Conservation (phyloP, 2,797 vertebrate genomes). For the Apogon talboti region DNA sequence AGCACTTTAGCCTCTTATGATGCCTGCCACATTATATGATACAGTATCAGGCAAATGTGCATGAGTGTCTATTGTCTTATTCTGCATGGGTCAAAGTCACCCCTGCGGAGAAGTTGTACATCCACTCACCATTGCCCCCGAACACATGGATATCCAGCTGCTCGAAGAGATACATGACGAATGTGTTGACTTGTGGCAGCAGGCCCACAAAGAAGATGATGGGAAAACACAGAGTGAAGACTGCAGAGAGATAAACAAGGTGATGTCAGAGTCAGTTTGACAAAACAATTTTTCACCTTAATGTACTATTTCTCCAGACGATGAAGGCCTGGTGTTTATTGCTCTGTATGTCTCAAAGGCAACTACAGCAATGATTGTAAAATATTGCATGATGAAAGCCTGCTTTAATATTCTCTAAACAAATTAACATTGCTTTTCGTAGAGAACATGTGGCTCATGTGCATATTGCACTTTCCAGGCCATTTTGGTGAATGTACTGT, state of each 20-base stretch:
- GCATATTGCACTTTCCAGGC: not conserved
- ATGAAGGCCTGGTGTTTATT: not conserved
- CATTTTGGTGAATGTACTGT: not conserved
- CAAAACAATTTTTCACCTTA: not conserved
- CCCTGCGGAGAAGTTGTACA: constrained; percentile 7
- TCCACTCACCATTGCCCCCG: constrained; percentile 94
- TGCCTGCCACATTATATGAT: constrained; percentile 21
- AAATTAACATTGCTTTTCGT: not conserved
- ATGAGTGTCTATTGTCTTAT: constrained; percentile 12
- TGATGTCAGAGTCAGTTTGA: not conserved
- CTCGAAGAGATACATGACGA: constrained; percentile 98
- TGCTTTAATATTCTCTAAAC: constrained; percentile 19
- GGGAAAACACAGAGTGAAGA: constrained; percentile 98
- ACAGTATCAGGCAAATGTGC: not conserved
- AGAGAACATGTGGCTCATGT: not conserved
- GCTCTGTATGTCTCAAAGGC: constrained; percentile 6
- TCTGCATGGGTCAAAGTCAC: constrained; percentile 43
- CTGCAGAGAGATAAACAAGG: constrained; percentile 72
- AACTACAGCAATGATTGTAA: constrained; percentile 21
- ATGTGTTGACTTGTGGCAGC: constrained; percentile 99
- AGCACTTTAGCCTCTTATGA: constrained; percentile 32
- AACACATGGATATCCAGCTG: constrained; percentile 99
- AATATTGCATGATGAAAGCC: constrained; percentile 27
- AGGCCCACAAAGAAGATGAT: constrained; percentile 97
- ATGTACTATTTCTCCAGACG: not conserved